Percentiles rank a stretch among this genome's conserved stretches.
These are phyloP conservation scores for Orycteropus afer DNA, from an alignment of 2,113 vertebrate species.

Conservation along the genomic window DNA sequence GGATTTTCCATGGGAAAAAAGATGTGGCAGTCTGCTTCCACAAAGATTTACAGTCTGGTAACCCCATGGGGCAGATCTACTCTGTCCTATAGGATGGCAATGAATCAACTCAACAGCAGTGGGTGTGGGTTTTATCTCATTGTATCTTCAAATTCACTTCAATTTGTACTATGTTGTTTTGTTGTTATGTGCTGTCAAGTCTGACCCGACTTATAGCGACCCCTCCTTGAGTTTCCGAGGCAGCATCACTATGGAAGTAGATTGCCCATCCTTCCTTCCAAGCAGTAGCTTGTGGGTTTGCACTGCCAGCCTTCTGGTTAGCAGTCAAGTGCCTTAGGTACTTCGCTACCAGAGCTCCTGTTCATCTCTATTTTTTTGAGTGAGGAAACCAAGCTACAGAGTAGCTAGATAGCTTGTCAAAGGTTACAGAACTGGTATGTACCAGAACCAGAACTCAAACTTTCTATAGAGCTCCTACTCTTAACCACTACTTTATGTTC, in stretches of 20 bases:
- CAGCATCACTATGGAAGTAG: too few relatives aligned
- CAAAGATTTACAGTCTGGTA: not conserved
- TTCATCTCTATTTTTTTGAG: slow-evolving; percentile 5
- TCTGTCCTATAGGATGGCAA: not conserved
- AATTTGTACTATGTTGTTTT: slow-evolving; percentile 5
- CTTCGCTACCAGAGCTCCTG: too few relatives aligned
- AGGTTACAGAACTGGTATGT: not conserved
- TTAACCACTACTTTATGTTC: slow-evolving; percentile 1
- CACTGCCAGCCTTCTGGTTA: too few relatives aligned
- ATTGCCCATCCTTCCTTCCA: too few relatives aligned
- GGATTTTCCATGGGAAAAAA: not conserved
- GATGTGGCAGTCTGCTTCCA: not conserved
- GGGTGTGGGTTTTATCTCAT: not conserved
- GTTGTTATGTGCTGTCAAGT: too few relatives aligned
- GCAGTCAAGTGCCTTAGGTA: too few relatives aligned
- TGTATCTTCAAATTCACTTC: slow-evolving; percentile 37
- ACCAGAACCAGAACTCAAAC: slow-evolving; percentile 21
- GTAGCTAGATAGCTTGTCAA: not conserved
- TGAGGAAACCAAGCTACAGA: slow-evolving; percentile 9
- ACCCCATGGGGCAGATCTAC: not conserved
- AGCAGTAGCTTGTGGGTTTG: too few relatives aligned
- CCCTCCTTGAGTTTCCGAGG: too few relatives aligned
- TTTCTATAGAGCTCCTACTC: not conserved
- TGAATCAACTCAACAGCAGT: not conserved
- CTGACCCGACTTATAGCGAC: too few relatives aligned